Conservation (phyloP, 2,113 vertebrate genomes). For the Benitochromis conjunctus region DNA sequence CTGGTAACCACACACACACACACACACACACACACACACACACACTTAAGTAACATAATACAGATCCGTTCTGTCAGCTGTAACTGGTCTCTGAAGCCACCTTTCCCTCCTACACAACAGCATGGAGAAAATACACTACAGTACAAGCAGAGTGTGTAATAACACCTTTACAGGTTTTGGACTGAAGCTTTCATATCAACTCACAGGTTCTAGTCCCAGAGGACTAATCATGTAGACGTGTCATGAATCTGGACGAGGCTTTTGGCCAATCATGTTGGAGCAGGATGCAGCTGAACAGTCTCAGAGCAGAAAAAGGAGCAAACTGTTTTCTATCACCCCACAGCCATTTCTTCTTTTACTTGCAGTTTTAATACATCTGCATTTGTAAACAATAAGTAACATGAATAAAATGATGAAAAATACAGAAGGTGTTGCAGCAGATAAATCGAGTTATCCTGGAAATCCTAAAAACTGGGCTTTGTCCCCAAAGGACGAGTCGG, state of each 20-base stretch:
- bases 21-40: too few relatives aligned
- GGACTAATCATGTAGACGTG: neutral
- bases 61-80: neutral
- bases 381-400: neutral
- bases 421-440: neutral
- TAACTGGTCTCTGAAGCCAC: neutral
- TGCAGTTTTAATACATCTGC: neutral
- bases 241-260: neutral
- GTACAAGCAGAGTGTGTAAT: neutral
- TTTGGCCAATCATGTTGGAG: neutral
- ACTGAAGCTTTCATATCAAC: neutral
- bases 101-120: fast-evolving
- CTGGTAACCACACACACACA: slow-evolving; percentile 74
- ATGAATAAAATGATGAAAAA: neutral
- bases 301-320: neutral
- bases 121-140: neutral
- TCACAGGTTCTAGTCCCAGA: neutral
- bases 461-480: neutral
- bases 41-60: neutral
- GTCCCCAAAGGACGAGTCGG: neutral
- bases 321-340: too few relatives aligned
- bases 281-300: neutral
- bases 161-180: neutral
- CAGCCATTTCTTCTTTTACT: fast-evolving
- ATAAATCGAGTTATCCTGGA: neutral